These are phyloP conservation scores for Mactra quadrangularis DNA, from an alignment of 1,140 invertebrate species.

Conservation along the genomic window DNA sequence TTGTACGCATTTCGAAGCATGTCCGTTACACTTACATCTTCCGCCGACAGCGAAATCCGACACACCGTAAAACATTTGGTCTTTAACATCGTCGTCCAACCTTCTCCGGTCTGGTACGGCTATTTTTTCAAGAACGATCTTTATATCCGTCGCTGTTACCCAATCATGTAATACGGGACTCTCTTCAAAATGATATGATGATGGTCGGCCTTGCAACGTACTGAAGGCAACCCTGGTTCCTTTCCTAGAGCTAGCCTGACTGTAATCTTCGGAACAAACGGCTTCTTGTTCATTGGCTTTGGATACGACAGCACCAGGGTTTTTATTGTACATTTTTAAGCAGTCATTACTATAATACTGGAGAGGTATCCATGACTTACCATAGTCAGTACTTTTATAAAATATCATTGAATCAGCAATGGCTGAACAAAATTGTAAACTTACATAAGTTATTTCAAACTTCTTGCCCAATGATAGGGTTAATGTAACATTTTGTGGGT, in stretches of 20 bases:
- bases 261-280: conserved; percentile 91
- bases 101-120: not conserved
- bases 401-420: conserved; percentile 97
- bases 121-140: conserved; percentile 90
- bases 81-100: conserved; percentile 67
- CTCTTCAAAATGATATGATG: conserved; percentile 95
- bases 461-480: conserved; percentile 89
- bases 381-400: conserved; percentile 90
- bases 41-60: conserved; percentile 98
- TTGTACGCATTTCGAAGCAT: conserved; percentile 93
- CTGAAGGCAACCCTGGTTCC: conserved; percentile 93
- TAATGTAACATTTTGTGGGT: conserved; percentile 76
- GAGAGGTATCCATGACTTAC: conserved; percentile 81
- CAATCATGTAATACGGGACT: conserved; percentile 98
- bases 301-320: conserved; percentile 71
- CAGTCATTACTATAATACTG: conserved; percentile 83
- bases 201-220: conserved; percentile 96
- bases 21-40: conserved; percentile 99
- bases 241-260: conserved; percentile 71
- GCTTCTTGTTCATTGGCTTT: conserved; percentile 84
- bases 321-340: conserved; percentile 75
- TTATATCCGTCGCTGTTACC: conserved; percentile 98
- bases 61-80: conserved; percentile 88
- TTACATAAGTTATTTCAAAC: conserved; percentile 98
- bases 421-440: conserved; percentile 96